Base-by-base conservation (phyloP, 2,888 invertebrate genomes). In the Latrodectus elegans region DNA sequence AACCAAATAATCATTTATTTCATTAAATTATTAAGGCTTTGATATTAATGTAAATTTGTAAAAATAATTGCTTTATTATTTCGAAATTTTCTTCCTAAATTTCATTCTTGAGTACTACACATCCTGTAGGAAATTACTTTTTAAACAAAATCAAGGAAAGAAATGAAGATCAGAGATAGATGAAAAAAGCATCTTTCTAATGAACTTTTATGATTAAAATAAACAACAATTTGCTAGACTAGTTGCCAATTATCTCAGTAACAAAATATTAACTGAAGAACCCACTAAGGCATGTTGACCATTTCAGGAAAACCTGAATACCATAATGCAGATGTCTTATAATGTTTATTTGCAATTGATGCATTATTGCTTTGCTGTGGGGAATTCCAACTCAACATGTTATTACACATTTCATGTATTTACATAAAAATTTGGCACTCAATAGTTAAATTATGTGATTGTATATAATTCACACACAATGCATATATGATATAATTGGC, bases 231-330 rank as follows among this genome's bases (percentile, higher is more conserved):
- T 1, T 17, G n/a, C 6, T 11, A 67, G 11, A 67, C 12, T 60
- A 11, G 11, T 60, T 11, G 11, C 60, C 60, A 9, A 11, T 15
- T 60, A 15, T 60, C 70, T 15, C 38, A 71, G 49, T 38, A 71
- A 38, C 38, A 71, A 38, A 38, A 71, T 38, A 71, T 3, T n/a
- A 71, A 38, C 38, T 70, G 38, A 22, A 38, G 10, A 15, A 71
- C 70, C 49, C 10, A 71, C 38, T 12, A 2, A 71, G 11, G 38
- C 70, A 38, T 15, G 38, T 38, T 38, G 38, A 38, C 70, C 70
- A 38, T 71, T 71, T 71, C 70, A 38, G 15, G 70, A 71, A 71
- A 71, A 71, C 70, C 70, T 51, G 38, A 38, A 22, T 71, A 71
- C 3, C 3, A 49, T 15, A 1, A 71, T 71, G 70, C 49, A 71